Base-by-base conservation (phyloP, 2,113 vertebrate genomes). In the Symphodus melops region DNA sequence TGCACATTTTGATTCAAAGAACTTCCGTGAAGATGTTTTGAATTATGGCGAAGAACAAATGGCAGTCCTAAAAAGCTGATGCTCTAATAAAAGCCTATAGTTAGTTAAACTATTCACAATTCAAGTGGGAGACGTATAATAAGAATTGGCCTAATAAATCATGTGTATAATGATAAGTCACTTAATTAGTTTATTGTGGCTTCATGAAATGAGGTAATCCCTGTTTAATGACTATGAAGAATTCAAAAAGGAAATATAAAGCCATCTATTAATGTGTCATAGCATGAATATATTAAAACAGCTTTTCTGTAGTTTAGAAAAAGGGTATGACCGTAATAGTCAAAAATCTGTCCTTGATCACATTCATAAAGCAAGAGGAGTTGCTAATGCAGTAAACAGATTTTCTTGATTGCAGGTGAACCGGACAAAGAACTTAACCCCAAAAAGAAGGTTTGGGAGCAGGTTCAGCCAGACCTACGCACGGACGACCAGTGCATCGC, bases 361-460 rank as follows among this genome's bases (percentile, higher is more conserved):
- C 56, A 56, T 58, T 14, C 17, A 20, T 33, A 53, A 37, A 49
- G 4, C 25, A 48, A 59, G 19, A n/a, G 1, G 9, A 53, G 14
- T 21, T 58, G 46, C 55, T 52, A 5, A 71, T 21, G 20, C 1
- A 13, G 75, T 9, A 33, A 49, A 81, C 42, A 53, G 8, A 23
- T 12, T 36, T 83, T 19, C 46, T 55, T 8, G 4, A 57, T 55
- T 79, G 23, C 85, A 99, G 98, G 97, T 88, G 96, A 97, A 57
- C 96, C 97, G 9, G 97, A 99, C 84, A 97, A 96, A 85, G 97
- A 99, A 75, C 94, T 99, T 77, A 99, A 99, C 90, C 97, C 97
- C 56, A 99, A 99, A 90, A 99, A 98, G 94, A 99, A 98, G 91
- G 96, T 97, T 11, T 99, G 97, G 97, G 98, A 99, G 86, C 96